A percentile compares a stretch with the other conserved stretches of the same genome.
Evolutionary conservation across 2,113 vertebrate genomes (phyloP).

Genomic region (Cygnus atratus): DNA sequence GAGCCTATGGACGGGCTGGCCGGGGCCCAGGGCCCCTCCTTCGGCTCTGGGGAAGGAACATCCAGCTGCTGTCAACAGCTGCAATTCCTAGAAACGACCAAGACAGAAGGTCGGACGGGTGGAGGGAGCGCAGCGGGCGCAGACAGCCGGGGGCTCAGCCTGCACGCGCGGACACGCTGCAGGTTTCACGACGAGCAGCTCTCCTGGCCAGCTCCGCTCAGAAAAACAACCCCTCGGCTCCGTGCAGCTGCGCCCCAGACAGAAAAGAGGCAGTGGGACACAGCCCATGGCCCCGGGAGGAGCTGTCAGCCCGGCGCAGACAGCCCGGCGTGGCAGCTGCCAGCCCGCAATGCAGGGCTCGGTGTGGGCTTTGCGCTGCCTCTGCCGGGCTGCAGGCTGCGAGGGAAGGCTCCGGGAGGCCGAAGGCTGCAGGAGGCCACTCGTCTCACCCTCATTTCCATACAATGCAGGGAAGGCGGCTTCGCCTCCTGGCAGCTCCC

Average conservation of each 20-base stretch:
- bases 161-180: no score
- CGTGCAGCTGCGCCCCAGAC: background rate
- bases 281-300: background rate
- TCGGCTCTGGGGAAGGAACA: constrained; percentile 40
- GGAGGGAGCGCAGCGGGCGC: background rate
- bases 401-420: background rate
- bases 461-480: background rate
- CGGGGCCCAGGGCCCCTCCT: constrained; percentile 2
- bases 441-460: background rate
- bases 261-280: background rate
- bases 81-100: constrained; percentile 60
- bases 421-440: background rate
- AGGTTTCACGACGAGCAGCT: no score
- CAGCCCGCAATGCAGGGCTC: background rate
- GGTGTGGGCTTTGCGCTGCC: no score
- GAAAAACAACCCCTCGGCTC: background rate
- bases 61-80: constrained; percentile 46
- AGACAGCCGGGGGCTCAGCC: no score
- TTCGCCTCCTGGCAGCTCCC: background rate
- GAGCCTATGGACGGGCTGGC: background rate
- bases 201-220: background rate
- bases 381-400: no score
- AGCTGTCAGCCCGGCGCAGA: background rate
- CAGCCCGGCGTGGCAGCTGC: background rate
- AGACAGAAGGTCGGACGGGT: constrained; percentile 59